Conservation (phyloP, 2,888 invertebrate species). For the Unio pictorum region DNA sequence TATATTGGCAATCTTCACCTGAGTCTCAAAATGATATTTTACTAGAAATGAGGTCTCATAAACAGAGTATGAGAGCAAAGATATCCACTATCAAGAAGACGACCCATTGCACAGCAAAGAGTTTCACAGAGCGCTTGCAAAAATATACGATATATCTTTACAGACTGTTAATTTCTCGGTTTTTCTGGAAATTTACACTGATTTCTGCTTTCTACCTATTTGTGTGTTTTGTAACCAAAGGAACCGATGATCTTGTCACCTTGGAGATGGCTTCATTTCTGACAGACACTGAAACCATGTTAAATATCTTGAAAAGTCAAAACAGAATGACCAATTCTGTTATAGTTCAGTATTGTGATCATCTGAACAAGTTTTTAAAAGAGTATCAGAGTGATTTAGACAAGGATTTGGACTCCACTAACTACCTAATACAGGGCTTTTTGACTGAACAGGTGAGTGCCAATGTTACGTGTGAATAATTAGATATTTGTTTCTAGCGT, state of each 20-base stretch:
- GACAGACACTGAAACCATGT: constrained; percentile 42
- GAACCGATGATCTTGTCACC: constrained; percentile 43
- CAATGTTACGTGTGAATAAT: too few species aligned
- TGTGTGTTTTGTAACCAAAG: constrained; percentile 42
- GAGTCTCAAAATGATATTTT: constrained; percentile 58
- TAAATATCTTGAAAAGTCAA: constrained; percentile 41
- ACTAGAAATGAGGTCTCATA: constrained; percentile 55
- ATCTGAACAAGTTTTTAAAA: constrained; percentile 53
- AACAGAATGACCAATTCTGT: constrained; percentile 36
- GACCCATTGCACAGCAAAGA: too few species aligned
- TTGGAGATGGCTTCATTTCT: constrained; percentile 49
- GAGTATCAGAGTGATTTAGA: constrained; percentile 26
- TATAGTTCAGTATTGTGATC: constrained; percentile 44
- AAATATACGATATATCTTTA: constrained; percentile 23
- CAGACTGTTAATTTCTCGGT: constrained; percentile 42
- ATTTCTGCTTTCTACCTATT: constrained; percentile 42
- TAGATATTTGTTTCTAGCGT: too few species aligned
- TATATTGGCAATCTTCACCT: constrained; percentile 51
- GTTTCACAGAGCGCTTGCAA: constrained; percentile 3
- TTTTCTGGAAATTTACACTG: constrained; percentile 46
- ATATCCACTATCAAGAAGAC: neutral
- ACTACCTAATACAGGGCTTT: too few species aligned
- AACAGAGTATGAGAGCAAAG: constrained; percentile 42
- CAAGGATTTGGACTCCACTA: too few species aligned
- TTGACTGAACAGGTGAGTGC: too few species aligned